phyloP scores from a whole-genome alignment of 1,140 invertebrate species.

The Lepidostoma basale region DNA sequence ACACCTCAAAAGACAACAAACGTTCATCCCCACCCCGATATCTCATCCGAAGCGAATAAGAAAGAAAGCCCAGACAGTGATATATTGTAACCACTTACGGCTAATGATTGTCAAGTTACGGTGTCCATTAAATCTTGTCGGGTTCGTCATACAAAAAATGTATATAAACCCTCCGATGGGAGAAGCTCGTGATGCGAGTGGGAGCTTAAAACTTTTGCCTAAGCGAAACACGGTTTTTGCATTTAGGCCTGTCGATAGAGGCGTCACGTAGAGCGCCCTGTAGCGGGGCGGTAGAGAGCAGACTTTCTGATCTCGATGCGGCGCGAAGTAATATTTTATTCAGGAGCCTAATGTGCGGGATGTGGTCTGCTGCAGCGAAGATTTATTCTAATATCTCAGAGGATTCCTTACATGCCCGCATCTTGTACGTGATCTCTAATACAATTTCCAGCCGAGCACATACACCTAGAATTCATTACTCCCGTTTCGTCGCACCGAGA shows the following conservation, averaged over 20 bases:
- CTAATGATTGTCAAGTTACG: conserved; percentile 46
- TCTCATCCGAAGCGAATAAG: conserved; percentile 33
- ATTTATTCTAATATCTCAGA: conserved; percentile 36
- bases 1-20: conserved; percentile 46
- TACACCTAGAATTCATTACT: no score
- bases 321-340: conserved; percentile 45
- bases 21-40: conserved; percentile 21
- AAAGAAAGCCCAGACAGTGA: conserved; percentile 45
- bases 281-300: no score
- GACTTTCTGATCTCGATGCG: no score
- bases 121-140: conserved; percentile 44
- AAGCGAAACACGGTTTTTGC: conserved; percentile 44
- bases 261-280: conserved; percentile 32
- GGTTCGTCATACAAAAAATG: conserved; percentile 34
- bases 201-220: conserved; percentile 37
- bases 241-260: conserved; percentile 36
- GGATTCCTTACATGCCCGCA: conserved; percentile 27
- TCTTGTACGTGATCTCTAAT: conserved; percentile 25
- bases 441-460: no score
- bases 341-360: conserved; percentile 35
- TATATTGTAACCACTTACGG: conserved; percentile 43
- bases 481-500: no score
- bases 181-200: not conserved
- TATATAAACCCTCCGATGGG: conserved; percentile 1
- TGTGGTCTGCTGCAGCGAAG: conserved; percentile 26